Evolutionary conservation across 2,888 invertebrate genomes (phyloP).

Genomic region (Caenorhabditis panamensis): DNA sequence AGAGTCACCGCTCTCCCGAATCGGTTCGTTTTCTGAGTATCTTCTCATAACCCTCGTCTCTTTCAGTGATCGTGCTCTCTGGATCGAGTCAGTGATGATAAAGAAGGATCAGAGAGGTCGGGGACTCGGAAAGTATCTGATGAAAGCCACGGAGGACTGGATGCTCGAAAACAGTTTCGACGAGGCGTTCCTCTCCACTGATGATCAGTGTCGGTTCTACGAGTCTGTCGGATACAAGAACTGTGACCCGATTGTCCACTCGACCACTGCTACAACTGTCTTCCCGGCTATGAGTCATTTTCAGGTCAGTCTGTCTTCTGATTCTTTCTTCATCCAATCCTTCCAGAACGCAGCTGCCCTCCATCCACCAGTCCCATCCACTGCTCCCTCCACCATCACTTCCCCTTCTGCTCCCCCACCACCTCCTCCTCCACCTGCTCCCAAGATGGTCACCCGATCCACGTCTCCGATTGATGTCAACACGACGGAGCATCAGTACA

Average conservation of each 20-base stretch:
- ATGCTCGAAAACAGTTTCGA: conserved; percentile 62
- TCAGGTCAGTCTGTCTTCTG: conserved; percentile 10
- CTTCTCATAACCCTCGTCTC: no score
- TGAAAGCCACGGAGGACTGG: conserved; percentile 81
- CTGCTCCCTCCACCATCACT: neutral
- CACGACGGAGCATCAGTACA: conserved; percentile 62
- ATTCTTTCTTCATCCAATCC: neutral
- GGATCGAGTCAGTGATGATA: conserved; percentile 76
- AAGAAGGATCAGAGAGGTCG: conserved; percentile 62
- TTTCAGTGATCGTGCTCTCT: conserved; percentile 63
- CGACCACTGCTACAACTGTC: conserved; percentile 69
- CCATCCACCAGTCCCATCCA: conserved; percentile 9
- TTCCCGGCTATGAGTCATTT: conserved; percentile 60
- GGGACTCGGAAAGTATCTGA: conserved; percentile 82
- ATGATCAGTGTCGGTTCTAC: conserved; percentile 82
- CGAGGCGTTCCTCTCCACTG: conserved; percentile 81
- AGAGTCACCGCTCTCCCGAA: conserved; percentile 70
- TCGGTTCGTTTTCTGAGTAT: conserved; percentile 62
- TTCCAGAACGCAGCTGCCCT: conserved; percentile 37
- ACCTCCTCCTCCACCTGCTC: conserved; percentile 38
- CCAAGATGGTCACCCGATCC: conserved; percentile 34
- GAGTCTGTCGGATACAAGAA: conserved; percentile 81
- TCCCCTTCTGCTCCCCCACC: conserved; percentile 29
- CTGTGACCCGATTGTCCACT: conserved; percentile 68
- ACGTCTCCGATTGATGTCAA: conserved; percentile 42